Evolutionary conservation across 2,113 vertebrate species (phyloP).

Genomic region (Mystacornis crossleyi): DNA sequence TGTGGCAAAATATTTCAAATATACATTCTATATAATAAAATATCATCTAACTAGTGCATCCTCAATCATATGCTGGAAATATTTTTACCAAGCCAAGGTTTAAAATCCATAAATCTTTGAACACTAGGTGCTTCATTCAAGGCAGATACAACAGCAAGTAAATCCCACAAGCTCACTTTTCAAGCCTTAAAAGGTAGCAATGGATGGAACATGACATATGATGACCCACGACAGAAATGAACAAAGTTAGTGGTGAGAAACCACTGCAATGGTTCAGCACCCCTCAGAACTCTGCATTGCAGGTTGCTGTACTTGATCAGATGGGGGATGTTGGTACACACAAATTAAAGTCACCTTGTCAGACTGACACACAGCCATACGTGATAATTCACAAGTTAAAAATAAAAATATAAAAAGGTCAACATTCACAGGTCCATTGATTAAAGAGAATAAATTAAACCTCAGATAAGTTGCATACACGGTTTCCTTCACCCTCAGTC

Average conservation of each 20-base stretch:
- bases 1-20: constrained; percentile 63
- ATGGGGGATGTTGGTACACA: not conserved
- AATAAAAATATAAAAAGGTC: constrained; percentile 60
- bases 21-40: constrained; percentile 64
- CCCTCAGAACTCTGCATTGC: not conserved
- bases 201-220: not conserved
- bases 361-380: constrained; percentile 2
- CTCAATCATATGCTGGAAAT: constrained; percentile 53
- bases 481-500: constrained; percentile 56
- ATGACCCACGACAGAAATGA: not conserved
- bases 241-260: constrained; percentile 3
- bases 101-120: constrained; percentile 31
- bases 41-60: constrained; percentile 55
- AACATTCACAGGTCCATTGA: constrained; percentile 66
- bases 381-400: constrained; percentile 51
- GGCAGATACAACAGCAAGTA: constrained; percentile 45
- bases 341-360: not conserved
- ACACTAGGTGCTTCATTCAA: constrained; percentile 30
- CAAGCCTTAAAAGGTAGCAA: constrained; percentile 9
- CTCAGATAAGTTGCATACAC: constrained; percentile 34
- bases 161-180: constrained; percentile 32
- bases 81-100: constrained; percentile 46
- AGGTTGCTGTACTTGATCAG: not conserved
- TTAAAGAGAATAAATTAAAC: constrained; percentile 79
- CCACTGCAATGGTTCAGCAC: not conserved